Base-by-base conservation (phyloP, 2,888 invertebrate species). In the Diaprepes abbreviatus region DNA sequence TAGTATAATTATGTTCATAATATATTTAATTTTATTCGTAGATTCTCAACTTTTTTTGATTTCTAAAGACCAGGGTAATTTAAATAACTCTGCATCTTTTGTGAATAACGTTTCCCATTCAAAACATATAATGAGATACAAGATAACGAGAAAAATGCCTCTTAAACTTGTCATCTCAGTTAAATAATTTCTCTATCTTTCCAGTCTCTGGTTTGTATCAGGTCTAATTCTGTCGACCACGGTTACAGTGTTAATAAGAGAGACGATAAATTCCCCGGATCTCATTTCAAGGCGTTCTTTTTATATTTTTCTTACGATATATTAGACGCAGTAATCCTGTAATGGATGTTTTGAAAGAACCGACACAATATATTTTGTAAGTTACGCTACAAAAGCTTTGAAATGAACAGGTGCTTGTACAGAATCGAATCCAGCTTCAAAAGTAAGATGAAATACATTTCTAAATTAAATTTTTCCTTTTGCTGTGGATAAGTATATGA, bases 211-310 rank as follows among this genome's bases (percentile, higher is more conserved):
- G 66, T 50, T 38, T 66, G 58, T 66, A 58, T 66, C 66, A 58
- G 24, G 58, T 57, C 66, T 66, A 66, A 66, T 66, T 66, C 66
- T 66, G 66, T 66, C 66, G 36, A 31, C 66, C 58, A 58, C 48
- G 58, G 66, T 58, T 58, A 58, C 58, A n/a, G 31, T 33, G 66
- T 58, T 66, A 66, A 66, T 66, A 66, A 66, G 50, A 59, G 40
- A 52, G 40, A 17, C 65, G 65, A 66, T 66, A 66, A 66, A 58
- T 66, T 57, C 48, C 19, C 65, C 14, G 50, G 65, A 66, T 66
- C 65, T 35, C 48, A 19, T 66, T 66, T 58, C 58, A 28, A 66
- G 65, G 48, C 65, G 57, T 48, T 50, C 48, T 66, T 66, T 65
- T 66, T 66, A 58, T 58, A 58, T 66, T 57, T 66, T 57, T 50